Percentiles rank a stretch among this genome's conserved stretches.
These are phyloP conservation scores for Machaerirhynchus nigripectus DNA, from an alignment of 2,113 vertebrate genomes.

Conservation along the genomic window DNA sequence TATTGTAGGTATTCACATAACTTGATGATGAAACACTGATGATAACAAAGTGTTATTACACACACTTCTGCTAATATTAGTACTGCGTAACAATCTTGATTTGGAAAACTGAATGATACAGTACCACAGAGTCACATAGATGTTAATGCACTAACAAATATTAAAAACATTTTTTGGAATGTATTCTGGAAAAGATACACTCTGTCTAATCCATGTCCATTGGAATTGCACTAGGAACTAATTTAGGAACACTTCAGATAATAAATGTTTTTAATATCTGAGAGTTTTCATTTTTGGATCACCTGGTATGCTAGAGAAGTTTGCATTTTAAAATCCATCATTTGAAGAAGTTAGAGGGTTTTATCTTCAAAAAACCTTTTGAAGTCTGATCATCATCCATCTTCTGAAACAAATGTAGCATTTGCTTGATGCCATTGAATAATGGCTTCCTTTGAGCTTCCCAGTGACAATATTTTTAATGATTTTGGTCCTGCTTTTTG, in stretches of 20 bases:
- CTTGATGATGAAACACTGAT: not conserved
- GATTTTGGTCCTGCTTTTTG: conserved; percentile 25
- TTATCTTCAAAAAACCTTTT: not conserved
- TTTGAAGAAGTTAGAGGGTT: not conserved
- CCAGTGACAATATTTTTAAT: not conserved
- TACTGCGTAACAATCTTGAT: not conserved
- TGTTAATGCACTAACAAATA: not conserved
- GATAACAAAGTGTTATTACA: not conserved
- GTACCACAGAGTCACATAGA: not conserved
- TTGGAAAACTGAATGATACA: not conserved
- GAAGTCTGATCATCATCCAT: not conserved
- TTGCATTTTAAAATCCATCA: not conserved
- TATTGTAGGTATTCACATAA: not conserved
- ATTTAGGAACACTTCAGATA: not conserved
- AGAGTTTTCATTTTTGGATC: not conserved
- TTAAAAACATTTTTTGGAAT: not conserved
- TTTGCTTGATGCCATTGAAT: not conserved
- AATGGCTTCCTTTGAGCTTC: conserved; percentile 1
- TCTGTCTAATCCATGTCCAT: not conserved
- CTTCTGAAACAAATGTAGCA: not conserved
- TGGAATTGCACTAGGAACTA: not conserved
- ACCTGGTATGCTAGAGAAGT: not conserved
- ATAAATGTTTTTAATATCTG: not conserved
- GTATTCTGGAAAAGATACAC: not conserved
- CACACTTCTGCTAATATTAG: not conserved